These are phyloP conservation scores for Barnardius zonarius DNA, from an alignment of 2,113 vertebrate genomes.

Conservation along the genomic window DNA sequence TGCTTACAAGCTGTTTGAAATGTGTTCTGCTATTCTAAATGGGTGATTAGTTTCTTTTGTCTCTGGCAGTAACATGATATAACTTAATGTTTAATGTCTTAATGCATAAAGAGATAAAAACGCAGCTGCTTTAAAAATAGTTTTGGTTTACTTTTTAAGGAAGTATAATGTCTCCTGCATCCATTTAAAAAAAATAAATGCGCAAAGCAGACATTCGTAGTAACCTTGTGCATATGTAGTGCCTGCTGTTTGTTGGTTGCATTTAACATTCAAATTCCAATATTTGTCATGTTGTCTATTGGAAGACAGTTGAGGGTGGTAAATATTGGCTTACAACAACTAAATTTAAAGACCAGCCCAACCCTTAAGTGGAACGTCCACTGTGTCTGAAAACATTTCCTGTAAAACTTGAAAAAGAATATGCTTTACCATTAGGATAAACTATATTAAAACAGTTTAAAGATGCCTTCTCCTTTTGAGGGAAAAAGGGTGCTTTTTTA, in stretches of 20 bases:
- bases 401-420: slow-evolving; percentile 87
- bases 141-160: slow-evolving; percentile 49
- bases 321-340: slow-evolving; percentile 35
- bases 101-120: slow-evolving; percentile 62
- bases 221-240: slow-evolving; percentile 45
- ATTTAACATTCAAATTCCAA: neutral
- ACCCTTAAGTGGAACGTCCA: slow-evolving; percentile 46
- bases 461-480: slow-evolving; percentile 77
- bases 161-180: slow-evolving; percentile 52
- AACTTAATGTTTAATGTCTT: slow-evolving; percentile 69
- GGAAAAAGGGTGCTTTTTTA: slow-evolving; percentile 80
- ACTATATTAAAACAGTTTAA: slow-evolving; percentile 70
- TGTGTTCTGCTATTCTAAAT: slow-evolving; percentile 67
- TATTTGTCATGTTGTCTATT: slow-evolving; percentile 19
- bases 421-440: slow-evolving; percentile 73
- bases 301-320: slow-evolving; percentile 37
- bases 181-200: neutral
- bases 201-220: slow-evolving; percentile 45
- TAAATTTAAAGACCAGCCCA: slow-evolving; percentile 39
- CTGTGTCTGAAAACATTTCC: slow-evolving; percentile 78
- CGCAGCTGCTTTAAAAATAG: slow-evolving; percentile 62
- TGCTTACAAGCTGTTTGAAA: slow-evolving; percentile 70
- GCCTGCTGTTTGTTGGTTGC: slow-evolving; percentile 46
- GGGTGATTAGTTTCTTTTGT: slow-evolving; percentile 67
- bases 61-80: slow-evolving; percentile 65